These are phyloP conservation scores for Chlorodrepanis virens DNA, from an alignment of 2,113 vertebrate species.

Conservation along the genomic window DNA sequence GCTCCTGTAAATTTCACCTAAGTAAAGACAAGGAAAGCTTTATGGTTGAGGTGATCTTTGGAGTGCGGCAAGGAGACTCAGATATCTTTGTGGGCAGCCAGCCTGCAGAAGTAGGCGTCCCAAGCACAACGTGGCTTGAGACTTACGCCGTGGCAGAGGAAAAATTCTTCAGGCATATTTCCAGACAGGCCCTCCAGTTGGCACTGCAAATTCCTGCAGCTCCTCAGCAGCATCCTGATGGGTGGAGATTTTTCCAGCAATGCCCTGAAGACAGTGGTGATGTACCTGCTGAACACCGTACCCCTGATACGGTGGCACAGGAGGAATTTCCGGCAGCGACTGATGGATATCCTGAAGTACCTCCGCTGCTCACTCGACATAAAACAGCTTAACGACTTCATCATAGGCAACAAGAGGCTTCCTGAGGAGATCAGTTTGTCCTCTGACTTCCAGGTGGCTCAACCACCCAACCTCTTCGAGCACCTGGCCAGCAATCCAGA, in stretches of 20 bases:
- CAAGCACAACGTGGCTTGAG: not conserved
- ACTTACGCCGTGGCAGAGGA: rapidly evolving
- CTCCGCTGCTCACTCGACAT: not conserved
- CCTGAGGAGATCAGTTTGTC: not conserved
- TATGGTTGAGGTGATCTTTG: not conserved
- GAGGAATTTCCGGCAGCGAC: rapidly evolving
- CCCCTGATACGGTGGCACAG: rapidly evolving
- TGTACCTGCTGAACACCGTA: not conserved
- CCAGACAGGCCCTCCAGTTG: not conserved
- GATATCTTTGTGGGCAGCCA: not conserved
- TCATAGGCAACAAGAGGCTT: not conserved
- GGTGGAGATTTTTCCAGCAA: not conserved
- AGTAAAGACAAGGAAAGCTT: not conserved
- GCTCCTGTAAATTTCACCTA: not conserved
- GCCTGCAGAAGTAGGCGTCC: not conserved
- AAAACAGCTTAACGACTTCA: rapidly evolving
- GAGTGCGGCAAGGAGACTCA: not conserved
- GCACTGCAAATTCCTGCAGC: not conserved
- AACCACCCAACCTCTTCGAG: not conserved
- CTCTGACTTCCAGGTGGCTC: rapidly evolving
- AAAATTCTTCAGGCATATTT: not conserved
- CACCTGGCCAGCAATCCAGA: rapidly evolving
- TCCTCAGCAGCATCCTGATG: not conserved
- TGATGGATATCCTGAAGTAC: not conserved
- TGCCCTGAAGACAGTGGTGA: not conserved